Evolutionary conservation across 2,113 vertebrate genomes (phyloP).

Genomic region (Alces alces): DNA sequence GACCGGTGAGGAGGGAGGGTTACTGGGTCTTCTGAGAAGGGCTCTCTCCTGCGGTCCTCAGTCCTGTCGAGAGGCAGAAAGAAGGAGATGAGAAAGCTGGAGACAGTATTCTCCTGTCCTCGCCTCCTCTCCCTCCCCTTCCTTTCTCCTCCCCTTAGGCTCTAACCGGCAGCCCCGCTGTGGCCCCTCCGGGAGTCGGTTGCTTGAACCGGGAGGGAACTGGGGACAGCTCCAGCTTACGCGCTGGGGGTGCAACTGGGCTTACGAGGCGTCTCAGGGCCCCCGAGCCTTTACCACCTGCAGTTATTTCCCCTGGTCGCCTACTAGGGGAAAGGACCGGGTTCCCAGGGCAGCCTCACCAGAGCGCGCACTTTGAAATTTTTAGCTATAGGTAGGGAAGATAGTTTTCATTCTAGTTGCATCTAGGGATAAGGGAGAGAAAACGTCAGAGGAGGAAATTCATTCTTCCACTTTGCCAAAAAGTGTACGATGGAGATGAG

Average conservation of each 20-base stretch:
- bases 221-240: rapidly evolving
- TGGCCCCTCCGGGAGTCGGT: rapidly evolving
- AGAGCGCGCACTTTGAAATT: not conserved
- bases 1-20: rapidly evolving
- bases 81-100: not conserved
- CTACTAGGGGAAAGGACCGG: rapidly evolving
- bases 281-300: rapidly evolving
- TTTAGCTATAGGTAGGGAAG: not conserved
- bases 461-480: not conserved
- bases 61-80: not conserved
- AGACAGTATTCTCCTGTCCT: rapidly evolving
- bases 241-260: rapidly evolving
- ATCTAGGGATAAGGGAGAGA: not conserved
- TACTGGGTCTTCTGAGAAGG: rapidly evolving
- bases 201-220: not conserved
- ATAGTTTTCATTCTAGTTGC: not conserved
- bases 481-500: not conserved
- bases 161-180: rapidly evolving
- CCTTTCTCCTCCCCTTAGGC: no score
- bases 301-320: not conserved
- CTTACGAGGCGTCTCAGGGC: rapidly evolving
- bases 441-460: not conserved
- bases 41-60: rapidly evolving
- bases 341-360: rapidly evolving
- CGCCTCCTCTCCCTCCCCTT: rapidly evolving